These are phyloP conservation scores for Phylloscopus whistleri DNA, from an alignment of 2,113 vertebrate species.

Conservation along the genomic window DNA sequence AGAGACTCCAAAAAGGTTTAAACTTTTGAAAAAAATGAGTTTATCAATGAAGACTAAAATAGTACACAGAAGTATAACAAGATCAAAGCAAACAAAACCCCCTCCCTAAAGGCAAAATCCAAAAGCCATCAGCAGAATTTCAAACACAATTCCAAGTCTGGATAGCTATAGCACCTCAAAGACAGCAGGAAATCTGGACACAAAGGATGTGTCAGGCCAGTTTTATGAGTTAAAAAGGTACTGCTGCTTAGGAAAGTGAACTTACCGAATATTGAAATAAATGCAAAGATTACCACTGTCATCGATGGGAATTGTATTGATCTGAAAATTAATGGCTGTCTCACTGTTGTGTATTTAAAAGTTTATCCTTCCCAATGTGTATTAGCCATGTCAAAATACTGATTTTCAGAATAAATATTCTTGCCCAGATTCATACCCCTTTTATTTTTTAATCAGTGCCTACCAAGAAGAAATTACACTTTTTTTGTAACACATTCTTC, in stretches of 20 bases:
- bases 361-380: background rate
- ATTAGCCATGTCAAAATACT: background rate
- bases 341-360: background rate
- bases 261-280: background rate
- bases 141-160: background rate
- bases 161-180: background rate
- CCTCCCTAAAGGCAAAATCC: background rate
- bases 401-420: background rate
- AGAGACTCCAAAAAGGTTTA: background rate
- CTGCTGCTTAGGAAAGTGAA: background rate
- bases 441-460: background rate
- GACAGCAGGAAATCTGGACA: background rate
- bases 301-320: background rate
- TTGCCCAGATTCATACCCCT: background rate
- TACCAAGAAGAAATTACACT: background rate
- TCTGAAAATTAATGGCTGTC: background rate
- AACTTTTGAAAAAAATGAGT: background rate
- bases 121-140: background rate
- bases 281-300: background rate
- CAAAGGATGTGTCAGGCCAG: background rate
- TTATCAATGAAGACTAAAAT: background rate
- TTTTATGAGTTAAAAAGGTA: background rate
- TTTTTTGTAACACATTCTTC: background rate
- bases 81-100: background rate
- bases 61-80: background rate